These are phyloP conservation scores for Distichodus sexfasciatus DNA, from an alignment of 2,797 vertebrate genomes.

Conservation along the genomic window DNA sequence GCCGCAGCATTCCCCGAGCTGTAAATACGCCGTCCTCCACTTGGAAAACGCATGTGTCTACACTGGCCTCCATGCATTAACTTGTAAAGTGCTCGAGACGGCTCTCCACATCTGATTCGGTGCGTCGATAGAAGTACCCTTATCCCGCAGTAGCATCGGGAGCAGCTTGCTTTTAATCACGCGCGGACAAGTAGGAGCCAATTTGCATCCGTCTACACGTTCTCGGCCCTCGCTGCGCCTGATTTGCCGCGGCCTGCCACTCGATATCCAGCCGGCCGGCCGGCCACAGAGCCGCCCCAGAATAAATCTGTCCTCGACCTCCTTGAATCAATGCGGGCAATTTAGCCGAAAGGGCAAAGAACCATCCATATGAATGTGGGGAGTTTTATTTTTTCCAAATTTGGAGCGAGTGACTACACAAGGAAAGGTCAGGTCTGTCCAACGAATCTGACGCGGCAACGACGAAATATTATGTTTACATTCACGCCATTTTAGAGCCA, in stretches of 20 bases:
- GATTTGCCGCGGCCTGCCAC: conserved; percentile 2
- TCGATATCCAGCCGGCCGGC: not conserved
- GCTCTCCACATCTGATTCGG: not conserved
- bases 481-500: too few species aligned
- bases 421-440: not conserved
- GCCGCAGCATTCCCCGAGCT: not conserved
- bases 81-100: not conserved
- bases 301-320: not conserved
- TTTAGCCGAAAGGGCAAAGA: not conserved
- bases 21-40: not conserved
- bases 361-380: not conserved
- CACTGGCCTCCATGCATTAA: not conserved
- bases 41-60: not conserved
- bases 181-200: not conserved
- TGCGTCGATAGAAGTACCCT: not conserved
- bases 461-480: too few species aligned
- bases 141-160: not conserved
- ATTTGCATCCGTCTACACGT: not conserved
- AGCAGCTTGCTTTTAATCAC: conserved; percentile 4
- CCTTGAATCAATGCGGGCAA: conserved; percentile 10
- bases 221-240: not conserved
- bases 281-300: too few species aligned
- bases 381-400: not conserved
- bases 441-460: too few species aligned
- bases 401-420: too few species aligned